phyloP scores from a whole-genome alignment of 2,797 vertebrate species.

The Girardinus metallicus region DNA sequence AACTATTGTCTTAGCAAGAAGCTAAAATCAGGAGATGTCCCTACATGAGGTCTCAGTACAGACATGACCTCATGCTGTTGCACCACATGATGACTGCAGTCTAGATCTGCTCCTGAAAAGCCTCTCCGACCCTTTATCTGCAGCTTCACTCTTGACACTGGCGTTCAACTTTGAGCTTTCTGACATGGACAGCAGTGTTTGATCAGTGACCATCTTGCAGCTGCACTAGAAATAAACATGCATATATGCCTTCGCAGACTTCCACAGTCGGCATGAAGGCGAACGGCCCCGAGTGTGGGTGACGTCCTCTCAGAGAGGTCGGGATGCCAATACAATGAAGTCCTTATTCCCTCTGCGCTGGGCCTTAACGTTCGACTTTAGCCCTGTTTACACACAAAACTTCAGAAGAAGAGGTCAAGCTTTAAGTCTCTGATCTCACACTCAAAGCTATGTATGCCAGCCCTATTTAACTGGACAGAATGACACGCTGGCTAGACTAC shows the following conservation, averaged over 20 bases:
- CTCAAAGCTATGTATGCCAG: conserved; percentile 20
- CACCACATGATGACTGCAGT: conserved; percentile 13
- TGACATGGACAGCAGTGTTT: background rate
- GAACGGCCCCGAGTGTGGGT: conserved; percentile 15
- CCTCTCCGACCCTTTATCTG: conserved; percentile 1
- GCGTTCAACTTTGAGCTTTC: conserved; percentile 2
- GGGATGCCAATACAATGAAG: conserved; percentile 62
- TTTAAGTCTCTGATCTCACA: conserved; percentile 48
- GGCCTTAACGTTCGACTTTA: conserved; percentile 51
- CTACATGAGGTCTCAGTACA: conserved; percentile 36
- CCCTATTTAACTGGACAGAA: background rate
- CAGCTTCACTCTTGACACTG: background rate
- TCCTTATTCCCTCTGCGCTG: conserved; percentile 58
- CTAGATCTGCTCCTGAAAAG: conserved; percentile 20
- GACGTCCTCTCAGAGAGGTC: conserved; percentile 54
- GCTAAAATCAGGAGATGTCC: conserved; percentile 13
- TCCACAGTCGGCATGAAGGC: conserved; percentile 32
- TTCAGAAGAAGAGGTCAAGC: conserved; percentile 66
- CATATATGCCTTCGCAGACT: conserved; percentile 21
- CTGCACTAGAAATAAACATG: conserved; percentile 9
- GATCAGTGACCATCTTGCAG: background rate
- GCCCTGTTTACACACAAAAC: conserved; percentile 65
- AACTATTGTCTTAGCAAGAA: background rate
- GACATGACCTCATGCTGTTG: conserved; percentile 56
- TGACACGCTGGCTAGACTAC: background rate